Evolutionary conservation across 2,888 invertebrate genomes (phyloP).

Genomic region (Tipula lateralis): DNA sequence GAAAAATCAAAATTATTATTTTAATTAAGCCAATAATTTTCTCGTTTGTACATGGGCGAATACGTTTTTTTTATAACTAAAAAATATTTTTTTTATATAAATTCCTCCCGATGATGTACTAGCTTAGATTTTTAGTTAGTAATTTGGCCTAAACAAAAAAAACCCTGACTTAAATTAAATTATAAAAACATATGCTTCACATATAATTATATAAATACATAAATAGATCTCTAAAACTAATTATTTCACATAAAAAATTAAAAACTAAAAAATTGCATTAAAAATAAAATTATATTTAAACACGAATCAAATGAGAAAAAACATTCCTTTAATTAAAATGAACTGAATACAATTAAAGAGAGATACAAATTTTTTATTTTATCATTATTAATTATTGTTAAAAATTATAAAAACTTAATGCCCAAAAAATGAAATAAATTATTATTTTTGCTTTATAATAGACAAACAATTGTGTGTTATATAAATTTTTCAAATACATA

Average conservation of each 20-base stretch:
- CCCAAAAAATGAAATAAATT: not conserved
- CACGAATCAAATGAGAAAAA: no score
- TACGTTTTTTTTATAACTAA: not conserved
- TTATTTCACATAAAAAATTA: slow-evolving; percentile 12
- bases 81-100: not conserved
- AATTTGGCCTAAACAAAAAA: not conserved
- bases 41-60: not conserved
- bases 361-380: not conserved
- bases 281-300: not conserved
- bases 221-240: not conserved
- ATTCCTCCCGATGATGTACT: not conserved
- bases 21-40: not conserved
- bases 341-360: slow-evolving; percentile 7
- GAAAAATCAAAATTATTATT: not conserved
- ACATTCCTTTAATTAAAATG: slow-evolving; percentile 19
- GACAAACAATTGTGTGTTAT: not conserved
- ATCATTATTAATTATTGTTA: not conserved
- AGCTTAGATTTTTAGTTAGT: not conserved
- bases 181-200: not conserved
- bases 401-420: not conserved
- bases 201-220: not conserved
- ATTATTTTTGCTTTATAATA: not conserved
- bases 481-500: not conserved
- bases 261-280: not conserved
- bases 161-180: not conserved